Evolutionary conservation across 1,140 invertebrate species (phyloP).

Genomic region (Mycetomoellerius zeteki): DNA sequence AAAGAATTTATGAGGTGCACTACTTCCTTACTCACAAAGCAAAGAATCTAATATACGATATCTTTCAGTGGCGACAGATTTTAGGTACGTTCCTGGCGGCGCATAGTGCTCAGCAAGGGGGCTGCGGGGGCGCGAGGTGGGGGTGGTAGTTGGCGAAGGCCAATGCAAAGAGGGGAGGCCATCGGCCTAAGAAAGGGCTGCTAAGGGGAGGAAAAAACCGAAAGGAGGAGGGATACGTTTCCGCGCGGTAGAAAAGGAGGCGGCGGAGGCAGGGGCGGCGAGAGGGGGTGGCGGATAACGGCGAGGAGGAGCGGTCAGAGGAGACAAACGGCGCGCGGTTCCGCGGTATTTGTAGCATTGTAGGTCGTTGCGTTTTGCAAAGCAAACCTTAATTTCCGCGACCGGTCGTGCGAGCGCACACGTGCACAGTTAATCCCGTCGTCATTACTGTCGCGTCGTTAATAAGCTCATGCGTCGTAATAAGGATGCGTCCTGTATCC

Average conservation of each 20-base stretch:
- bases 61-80: not conserved
- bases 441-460: constrained; percentile 36
- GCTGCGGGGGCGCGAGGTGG: constrained; percentile 32
- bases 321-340: constrained; percentile 78
- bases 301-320: constrained; percentile 61
- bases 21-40: not conserved
- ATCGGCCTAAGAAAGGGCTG: constrained; percentile 73
- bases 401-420: constrained; percentile 30
- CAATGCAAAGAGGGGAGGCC: constrained; percentile 51
- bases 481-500: constrained; percentile 41
- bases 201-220: constrained; percentile 71
- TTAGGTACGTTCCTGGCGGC: constrained; percentile 42
- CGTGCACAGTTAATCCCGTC: constrained; percentile 20
- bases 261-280: constrained; percentile 34
- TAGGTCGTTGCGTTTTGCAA: constrained; percentile 86
- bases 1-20: not conserved
- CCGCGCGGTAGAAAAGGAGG: constrained; percentile 59
- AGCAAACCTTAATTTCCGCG: constrained; percentile 83
- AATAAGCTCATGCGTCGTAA: constrained; percentile 64
- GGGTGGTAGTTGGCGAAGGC: constrained; percentile 66
- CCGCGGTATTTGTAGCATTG: constrained; percentile 84
- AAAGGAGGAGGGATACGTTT: constrained; percentile 68
- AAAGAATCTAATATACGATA: not conserved
- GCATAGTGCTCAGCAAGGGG: constrained; percentile 7
- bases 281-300: constrained; percentile 46